Evolutionary conservation across 2,113 vertebrate genomes (phyloP).

Genomic region (Condylura cristata): DNA sequence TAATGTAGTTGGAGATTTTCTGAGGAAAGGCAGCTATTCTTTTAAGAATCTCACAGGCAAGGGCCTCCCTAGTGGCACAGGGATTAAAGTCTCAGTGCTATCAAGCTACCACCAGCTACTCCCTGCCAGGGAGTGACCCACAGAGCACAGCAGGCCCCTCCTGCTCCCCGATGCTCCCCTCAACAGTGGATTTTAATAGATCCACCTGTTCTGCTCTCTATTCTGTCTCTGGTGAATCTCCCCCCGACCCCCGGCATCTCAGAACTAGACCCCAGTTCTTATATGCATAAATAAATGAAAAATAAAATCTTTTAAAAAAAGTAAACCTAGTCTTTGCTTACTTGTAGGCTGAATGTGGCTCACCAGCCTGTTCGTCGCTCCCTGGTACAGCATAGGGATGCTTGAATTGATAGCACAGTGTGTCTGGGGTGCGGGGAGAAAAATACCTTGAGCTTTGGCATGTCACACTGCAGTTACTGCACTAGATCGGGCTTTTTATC

Average conservation of each 20-base stretch:
- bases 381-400: not conserved
- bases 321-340: not conserved
- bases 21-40: not conserved
- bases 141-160: too few species aligned
- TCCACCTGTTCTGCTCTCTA: too few species aligned
- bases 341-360: not conserved
- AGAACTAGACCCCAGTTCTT: too few species aligned
- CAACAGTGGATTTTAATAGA: too few species aligned
- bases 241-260: too few species aligned
- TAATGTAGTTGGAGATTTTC: not conserved
- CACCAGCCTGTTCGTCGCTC: not conserved
- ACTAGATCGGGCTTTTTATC: not conserved
- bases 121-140: too few species aligned
- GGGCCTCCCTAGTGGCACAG: too few species aligned
- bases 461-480: not conserved
- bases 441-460: constrained; percentile 49
- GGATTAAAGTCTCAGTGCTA: too few species aligned
- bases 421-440: not conserved
- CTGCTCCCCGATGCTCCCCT: too few species aligned
- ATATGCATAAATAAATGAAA: too few species aligned
- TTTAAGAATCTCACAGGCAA: not conserved
- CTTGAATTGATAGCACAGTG: not conserved
- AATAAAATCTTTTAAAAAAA: not conserved
- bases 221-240: too few species aligned
- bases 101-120: too few species aligned